Evolutionary conservation across 1,140 invertebrate genomes (phyloP).

Genomic region (Leptopilina boulardi): DNA sequence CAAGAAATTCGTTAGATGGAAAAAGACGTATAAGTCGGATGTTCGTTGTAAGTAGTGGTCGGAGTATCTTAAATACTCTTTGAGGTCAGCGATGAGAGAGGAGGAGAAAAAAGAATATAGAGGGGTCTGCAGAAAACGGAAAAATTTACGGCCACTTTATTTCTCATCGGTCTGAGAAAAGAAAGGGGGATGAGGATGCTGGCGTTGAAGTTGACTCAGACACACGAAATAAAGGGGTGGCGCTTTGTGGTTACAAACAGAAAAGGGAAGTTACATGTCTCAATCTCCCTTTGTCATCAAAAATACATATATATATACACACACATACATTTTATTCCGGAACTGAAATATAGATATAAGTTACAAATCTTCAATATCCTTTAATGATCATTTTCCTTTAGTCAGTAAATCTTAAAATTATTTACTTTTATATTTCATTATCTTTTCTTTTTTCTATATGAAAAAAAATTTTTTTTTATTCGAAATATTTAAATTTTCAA

Average conservation of each 20-base stretch:
- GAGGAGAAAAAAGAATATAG: constrained; percentile 9
- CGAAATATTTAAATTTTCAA: too few relatives aligned
- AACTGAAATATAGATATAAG: constrained; percentile 7
- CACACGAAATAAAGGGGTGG: constrained; percentile 32
- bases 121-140: constrained; percentile 27
- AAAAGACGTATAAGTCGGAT: constrained; percentile 61
- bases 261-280: constrained; percentile 8
- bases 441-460: too few relatives aligned
- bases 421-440: neutral
- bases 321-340: neutral
- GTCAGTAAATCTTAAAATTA: neutral
- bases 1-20: constrained; percentile 59
- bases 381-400: neutral
- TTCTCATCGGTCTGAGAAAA: constrained; percentile 60
- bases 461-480: too few relatives aligned
- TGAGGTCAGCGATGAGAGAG: constrained; percentile 37
- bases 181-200: constrained; percentile 29
- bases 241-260: constrained; percentile 27
- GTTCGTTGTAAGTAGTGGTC: constrained; percentile 55
- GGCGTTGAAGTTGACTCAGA: constrained; percentile 35
- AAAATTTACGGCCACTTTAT: constrained; percentile 66
- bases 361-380: neutral
- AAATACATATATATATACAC: neutral
- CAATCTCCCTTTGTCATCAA: constrained; percentile 30
- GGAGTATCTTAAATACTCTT: constrained; percentile 61